Conservation (phyloP, 2,797 vertebrate species). For the Sebastolobus alascanus region DNA sequence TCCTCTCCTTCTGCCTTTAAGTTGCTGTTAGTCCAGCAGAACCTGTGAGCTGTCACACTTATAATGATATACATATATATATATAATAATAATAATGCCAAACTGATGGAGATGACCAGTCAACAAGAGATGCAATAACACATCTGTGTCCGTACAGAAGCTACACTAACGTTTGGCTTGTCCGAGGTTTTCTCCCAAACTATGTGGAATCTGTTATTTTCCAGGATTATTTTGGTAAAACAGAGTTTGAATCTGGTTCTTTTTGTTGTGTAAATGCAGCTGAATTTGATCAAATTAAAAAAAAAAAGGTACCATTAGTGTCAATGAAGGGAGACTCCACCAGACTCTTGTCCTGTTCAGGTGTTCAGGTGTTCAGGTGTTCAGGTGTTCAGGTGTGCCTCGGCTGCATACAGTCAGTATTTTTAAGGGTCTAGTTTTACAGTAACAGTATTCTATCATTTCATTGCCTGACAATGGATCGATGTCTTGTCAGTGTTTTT, state of each 20-base stretch:
- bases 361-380: too few relatives aligned
- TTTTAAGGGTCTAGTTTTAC: conserved; percentile 96
- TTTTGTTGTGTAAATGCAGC: conserved; percentile 40
- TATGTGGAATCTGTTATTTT: neutral
- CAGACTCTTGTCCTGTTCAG: conserved; percentile 66
- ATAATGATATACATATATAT: too few relatives aligned
- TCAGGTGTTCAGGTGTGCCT: too few relatives aligned
- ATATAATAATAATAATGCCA: too few relatives aligned
- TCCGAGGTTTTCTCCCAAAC: neutral
- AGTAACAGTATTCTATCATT: conserved; percentile 94
- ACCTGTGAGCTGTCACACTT: neutral
- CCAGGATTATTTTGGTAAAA: neutral
- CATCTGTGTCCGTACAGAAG: neutral
- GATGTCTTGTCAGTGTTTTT: conserved; percentile 93
- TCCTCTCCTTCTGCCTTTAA: too few relatives aligned
- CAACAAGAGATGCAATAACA: neutral
- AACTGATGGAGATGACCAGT: neutral
- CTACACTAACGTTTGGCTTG: neutral
- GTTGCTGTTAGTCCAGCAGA: neutral
- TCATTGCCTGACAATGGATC: conserved; percentile 93
- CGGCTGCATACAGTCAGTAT: conserved; percentile 80
- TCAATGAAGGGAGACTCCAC: conserved; percentile 24
- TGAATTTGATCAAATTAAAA: conserved; percentile 10
- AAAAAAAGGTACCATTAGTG: neutral
- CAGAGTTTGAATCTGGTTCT: neutral